phyloP scores from a whole-genome alignment of 2,888 invertebrate species.

The Entomobrya multifasciata region DNA sequence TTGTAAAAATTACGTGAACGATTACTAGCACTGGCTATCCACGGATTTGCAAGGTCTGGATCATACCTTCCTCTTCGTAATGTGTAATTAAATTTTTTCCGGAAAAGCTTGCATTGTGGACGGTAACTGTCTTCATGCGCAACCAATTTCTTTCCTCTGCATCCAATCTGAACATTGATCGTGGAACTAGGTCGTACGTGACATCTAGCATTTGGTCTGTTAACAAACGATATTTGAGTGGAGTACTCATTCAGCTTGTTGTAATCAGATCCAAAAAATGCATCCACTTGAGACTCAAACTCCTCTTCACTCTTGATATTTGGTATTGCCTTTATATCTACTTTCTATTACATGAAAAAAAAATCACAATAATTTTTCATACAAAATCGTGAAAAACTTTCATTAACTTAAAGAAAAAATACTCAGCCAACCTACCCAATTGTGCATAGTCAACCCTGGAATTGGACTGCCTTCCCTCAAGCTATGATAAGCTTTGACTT shows the following conservation, averaged over 20 bases:
- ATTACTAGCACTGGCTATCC: conserved; percentile 48
- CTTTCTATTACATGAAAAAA: background rate
- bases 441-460: conserved; percentile 4
- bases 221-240: conserved; percentile 54
- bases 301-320: conserved; percentile 1
- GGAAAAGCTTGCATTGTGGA: conserved; percentile 54
- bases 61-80: conserved; percentile 51
- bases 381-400: background rate
- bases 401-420: background rate
- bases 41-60: conserved; percentile 61
- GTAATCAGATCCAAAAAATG: conserved; percentile 74
- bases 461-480: background rate
- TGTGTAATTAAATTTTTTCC: conserved; percentile 46
- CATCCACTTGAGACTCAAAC: conserved; percentile 55
- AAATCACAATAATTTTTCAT: too few species aligned
- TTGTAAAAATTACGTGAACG: conserved; percentile 32
- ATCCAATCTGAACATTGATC: conserved; percentile 65
- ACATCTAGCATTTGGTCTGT: conserved; percentile 68
- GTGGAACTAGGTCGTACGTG: conserved; percentile 71
- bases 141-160: conserved; percentile 62
- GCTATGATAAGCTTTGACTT: conserved; percentile 9
- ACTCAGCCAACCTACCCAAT: conserved; percentile 30
- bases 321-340: conserved; percentile 16
- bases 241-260: conserved; percentile 66
- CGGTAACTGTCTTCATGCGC: conserved; percentile 74